phyloP scores from a whole-genome alignment of 2,797 vertebrate species.

The Labroides dimidiatus region DNA sequence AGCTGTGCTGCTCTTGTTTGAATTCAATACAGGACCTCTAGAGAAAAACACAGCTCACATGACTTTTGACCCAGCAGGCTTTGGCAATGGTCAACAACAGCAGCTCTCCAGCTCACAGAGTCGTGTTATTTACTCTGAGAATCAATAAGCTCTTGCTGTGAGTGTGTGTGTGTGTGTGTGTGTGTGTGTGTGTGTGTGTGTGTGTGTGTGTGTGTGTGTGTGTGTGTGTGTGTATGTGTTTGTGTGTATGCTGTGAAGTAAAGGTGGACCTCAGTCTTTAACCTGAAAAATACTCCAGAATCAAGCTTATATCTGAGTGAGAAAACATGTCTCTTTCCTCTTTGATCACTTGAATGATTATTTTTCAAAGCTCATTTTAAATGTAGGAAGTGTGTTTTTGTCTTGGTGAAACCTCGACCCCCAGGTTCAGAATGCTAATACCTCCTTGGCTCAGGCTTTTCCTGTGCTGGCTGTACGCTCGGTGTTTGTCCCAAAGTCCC shows the following conservation, averaged over 20 bases:
- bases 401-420: conserved; percentile 19
- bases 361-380: not conserved
- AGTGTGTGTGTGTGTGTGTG: conserved; percentile 38
- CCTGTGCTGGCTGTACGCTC: conserved; percentile 18
- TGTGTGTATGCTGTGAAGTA: conserved; percentile 45
- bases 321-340: conserved; percentile 3
- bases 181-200: conserved; percentile 4
- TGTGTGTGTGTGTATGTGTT: conserved; percentile 34
- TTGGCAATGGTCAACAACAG: conserved; percentile 77
- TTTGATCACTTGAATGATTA: not conserved
- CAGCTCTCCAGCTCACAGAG: conserved; percentile 63
- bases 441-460: conserved; percentile 36
- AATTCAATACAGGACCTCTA: conserved; percentile 77
- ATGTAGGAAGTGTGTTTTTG: too few species aligned
- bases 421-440: conserved; percentile 54
- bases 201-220: conserved; percentile 42
- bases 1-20: conserved; percentile 81
- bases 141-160: conserved; percentile 73
- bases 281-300: conserved; percentile 23
- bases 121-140: conserved; percentile 73
- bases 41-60: conserved; percentile 71
- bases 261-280: conserved; percentile 35
- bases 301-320: not conserved
- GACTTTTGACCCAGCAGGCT: conserved; percentile 79
- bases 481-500: conserved; percentile 52